Conservation (phyloP, 1,140 invertebrate genomes). For the Pseudomyrmex flavicornis region DNA sequence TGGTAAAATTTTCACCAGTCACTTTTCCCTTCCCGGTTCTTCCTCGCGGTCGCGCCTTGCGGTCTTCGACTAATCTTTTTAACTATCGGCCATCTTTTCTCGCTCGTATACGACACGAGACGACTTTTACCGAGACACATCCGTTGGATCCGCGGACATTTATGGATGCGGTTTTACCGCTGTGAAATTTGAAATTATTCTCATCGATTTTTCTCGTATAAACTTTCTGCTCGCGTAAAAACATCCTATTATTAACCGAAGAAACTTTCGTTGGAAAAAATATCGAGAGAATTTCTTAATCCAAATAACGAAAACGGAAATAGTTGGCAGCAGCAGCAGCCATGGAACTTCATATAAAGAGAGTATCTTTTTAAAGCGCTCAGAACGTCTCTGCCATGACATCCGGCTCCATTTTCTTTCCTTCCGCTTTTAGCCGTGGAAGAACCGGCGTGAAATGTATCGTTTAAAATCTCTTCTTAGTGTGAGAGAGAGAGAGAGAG, state of each 20-base stretch:
- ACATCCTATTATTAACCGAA: neutral
- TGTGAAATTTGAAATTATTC: neutral
- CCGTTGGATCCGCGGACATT: neutral
- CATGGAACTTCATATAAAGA: conserved; percentile 30
- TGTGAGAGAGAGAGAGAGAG: neutral
- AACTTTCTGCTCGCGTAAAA: too few species aligned
- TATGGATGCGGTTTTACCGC: conserved; percentile 31
- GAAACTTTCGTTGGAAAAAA: too few species aligned
- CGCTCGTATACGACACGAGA: conserved; percentile 61
- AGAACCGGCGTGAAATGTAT: conserved; percentile 78
- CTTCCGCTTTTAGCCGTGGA: conserved; percentile 36
- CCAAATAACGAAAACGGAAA: neutral
- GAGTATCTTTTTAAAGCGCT: conserved; percentile 21
- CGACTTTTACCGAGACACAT: conserved; percentile 59
- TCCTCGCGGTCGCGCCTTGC: conserved; percentile 2
- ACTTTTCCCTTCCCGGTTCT: neutral
- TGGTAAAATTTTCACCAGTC: conserved; percentile 67
- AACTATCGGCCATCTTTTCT: conserved; percentile 56
- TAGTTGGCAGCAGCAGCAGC: neutral
- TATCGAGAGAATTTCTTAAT: neutral
- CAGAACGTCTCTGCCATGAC: conserved; percentile 16
- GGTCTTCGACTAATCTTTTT: conserved; percentile 66
- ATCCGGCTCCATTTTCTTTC: conserved; percentile 35
- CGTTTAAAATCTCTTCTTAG: conserved; percentile 76
- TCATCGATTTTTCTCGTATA: neutral